These are phyloP conservation scores for Nannospalax galili DNA, from an alignment of 2,113 vertebrate genomes.

Conservation along the genomic window DNA sequence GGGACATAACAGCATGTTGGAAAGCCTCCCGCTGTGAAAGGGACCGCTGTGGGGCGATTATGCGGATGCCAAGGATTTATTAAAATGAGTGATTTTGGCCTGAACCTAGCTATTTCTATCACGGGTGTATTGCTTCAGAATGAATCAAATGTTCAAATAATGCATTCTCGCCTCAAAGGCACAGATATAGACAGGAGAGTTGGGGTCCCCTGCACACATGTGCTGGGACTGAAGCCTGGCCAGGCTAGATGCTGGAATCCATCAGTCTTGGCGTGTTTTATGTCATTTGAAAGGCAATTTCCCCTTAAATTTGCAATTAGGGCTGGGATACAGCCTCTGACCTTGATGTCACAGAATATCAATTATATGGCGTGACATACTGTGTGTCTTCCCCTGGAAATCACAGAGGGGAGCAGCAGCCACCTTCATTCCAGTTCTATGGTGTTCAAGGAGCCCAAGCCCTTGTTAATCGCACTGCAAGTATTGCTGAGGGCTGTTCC, in stretches of 20 bases:
- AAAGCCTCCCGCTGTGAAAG: not conserved
- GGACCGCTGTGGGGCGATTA: not conserved
- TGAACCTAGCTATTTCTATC: not conserved
- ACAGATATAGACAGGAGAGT: not conserved
- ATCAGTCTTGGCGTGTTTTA: not conserved
- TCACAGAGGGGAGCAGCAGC: not conserved
- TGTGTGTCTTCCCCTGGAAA: not conserved
- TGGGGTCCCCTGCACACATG: not conserved
- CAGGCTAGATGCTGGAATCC: not conserved
- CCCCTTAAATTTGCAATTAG: slow-evolving; percentile 58
- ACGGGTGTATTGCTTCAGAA: not conserved
- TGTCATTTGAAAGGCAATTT: slow-evolving; percentile 50
- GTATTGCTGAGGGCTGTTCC: not conserved
- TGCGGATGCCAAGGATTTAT: not conserved
- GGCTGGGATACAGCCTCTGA: not conserved
- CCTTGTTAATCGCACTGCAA: accelerated
- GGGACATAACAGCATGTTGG: not conserved
- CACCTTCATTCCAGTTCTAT: not conserved
- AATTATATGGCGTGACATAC: not conserved
- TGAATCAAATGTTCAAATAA: not conserved
- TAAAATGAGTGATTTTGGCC: not conserved
- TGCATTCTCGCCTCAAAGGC: not conserved
- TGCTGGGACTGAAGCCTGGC: not conserved
- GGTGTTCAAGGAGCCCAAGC: not conserved
- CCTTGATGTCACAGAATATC: slow-evolving; percentile 52